phyloP scores from a whole-genome alignment of 2,888 invertebrate genomes.

The Drosophila colorata region DNA sequence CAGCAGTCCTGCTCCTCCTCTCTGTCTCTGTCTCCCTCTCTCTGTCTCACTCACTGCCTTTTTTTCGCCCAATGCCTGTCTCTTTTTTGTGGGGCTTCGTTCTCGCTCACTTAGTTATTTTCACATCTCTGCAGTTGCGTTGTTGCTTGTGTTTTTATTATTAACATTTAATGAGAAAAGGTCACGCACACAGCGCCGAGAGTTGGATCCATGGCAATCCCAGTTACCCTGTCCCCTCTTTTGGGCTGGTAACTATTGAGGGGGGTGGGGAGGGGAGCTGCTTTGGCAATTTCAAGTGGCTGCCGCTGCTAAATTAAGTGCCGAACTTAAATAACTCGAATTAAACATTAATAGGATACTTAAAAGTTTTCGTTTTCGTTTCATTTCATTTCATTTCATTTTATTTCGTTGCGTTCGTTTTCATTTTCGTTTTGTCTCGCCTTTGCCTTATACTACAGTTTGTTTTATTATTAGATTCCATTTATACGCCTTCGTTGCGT shows the following conservation, averaged over 20 bases:
- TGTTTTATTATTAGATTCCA: slow-evolving; percentile 58
- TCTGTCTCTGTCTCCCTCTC: background rate
- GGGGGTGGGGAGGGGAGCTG: background rate
- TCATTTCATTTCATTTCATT: slow-evolving; percentile 40
- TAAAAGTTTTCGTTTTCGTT: slow-evolving; percentile 70
- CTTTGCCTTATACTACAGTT: slow-evolving; percentile 18
- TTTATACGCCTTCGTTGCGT: slow-evolving; percentile 18
- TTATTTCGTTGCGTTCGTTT: slow-evolving; percentile 15
- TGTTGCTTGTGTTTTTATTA: slow-evolving; percentile 58
- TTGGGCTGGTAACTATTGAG: slow-evolving; percentile 33
- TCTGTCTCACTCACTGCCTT: background rate
- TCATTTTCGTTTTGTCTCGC: slow-evolving; percentile 14
- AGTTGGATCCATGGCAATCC: slow-evolving; percentile 15
- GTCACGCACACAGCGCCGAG: slow-evolving; percentile 67
- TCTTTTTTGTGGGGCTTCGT: slow-evolving; percentile 1
- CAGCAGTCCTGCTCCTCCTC: slow-evolving; percentile 2
- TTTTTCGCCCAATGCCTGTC: background rate
- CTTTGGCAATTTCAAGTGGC: slow-evolving; percentile 42
- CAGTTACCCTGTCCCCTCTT: background rate
- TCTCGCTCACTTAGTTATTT: slow-evolving; percentile 38
- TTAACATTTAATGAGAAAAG: slow-evolving; percentile 79
- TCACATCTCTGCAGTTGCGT: slow-evolving; percentile 43
- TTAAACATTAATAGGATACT: slow-evolving; percentile 80
- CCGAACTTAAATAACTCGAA: slow-evolving; percentile 80
- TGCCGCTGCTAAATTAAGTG: slow-evolving; percentile 73